Percentiles rank a stretch among this genome's conserved stretches.
Evolutionary conservation across 2,888 invertebrate genomes (phyloP).

Genomic region (Sisyra nigra): DNA sequence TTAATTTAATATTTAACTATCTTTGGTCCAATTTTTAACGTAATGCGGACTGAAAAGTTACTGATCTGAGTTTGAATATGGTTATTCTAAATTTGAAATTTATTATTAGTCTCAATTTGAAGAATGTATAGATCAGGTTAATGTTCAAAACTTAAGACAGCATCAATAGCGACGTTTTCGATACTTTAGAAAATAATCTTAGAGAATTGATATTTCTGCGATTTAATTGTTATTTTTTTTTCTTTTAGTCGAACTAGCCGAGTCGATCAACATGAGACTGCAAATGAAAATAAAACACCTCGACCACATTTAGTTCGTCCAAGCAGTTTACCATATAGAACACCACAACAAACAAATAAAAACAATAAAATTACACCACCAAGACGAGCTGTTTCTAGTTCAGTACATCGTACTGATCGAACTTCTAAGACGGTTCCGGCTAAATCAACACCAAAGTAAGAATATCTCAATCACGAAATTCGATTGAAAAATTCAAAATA

Average conservation of each 20-base stretch:
- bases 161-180: too few relatives aligned
- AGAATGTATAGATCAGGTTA: too few relatives aligned
- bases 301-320: slow-evolving; percentile 36
- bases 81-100: too few relatives aligned
- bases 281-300: slow-evolving; percentile 17
- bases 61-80: too few relatives aligned
- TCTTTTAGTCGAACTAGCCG: slow-evolving; percentile 35
- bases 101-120: too few relatives aligned
- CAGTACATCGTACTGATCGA: slow-evolving; percentile 35
- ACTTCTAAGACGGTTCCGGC: neutral
- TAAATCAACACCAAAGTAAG: slow-evolving; percentile 7
- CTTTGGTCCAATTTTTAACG: too few relatives aligned
- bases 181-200: too few relatives aligned
- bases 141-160: too few relatives aligned
- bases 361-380: slow-evolving; percentile 27
- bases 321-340: slow-evolving; percentile 51
- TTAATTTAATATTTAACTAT: too few relatives aligned
- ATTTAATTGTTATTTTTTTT: slow-evolving; percentile 6
- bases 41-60: too few relatives aligned
- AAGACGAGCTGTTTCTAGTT: slow-evolving; percentile 52
- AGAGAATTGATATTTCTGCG: too few relatives aligned
- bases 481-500: slow-evolving; percentile 7
- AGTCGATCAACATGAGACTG: slow-evolving; percentile 37
- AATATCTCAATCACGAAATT: neutral
- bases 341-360: slow-evolving; percentile 17